phyloP scores from a whole-genome alignment of 23 tunicate species.

The Ciona savignyi region DNA sequence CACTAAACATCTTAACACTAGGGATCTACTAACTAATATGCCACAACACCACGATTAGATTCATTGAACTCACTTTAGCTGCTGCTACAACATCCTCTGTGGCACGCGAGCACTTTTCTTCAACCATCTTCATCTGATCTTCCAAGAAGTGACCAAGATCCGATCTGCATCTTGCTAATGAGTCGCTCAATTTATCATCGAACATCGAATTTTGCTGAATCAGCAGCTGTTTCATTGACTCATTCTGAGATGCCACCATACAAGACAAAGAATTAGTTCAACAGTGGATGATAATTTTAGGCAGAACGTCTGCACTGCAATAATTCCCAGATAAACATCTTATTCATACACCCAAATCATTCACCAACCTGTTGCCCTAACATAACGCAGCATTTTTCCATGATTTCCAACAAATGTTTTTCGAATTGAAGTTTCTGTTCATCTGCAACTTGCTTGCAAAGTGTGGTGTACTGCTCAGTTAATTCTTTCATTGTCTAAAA shows the following conservation, averaged over 20 bases:
- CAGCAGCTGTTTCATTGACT: background rate
- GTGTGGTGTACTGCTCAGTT: slow-evolving; percentile 7
- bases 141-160: background rate
- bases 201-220: background rate
- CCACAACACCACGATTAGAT: too few species aligned
- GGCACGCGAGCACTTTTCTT: background rate
- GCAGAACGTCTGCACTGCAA: too few species aligned
- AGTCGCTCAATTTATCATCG: background rate
- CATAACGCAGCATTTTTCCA: slow-evolving; percentile 3
- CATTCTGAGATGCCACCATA: background rate
- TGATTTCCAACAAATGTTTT: slow-evolving; percentile 8
- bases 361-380: slow-evolving; percentile 1
- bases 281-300: too few species aligned
- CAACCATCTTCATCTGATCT: background rate
- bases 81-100: background rate
- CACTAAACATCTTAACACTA: too few species aligned
- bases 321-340: too few species aligned
- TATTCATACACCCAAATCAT: too few species aligned
- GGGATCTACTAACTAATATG: too few species aligned
- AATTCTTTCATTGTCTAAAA: slow-evolving; percentile 10
- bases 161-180: background rate
- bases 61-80: too few species aligned
- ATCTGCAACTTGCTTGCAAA: slow-evolving; percentile 4
- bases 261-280: too few species aligned
- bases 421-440: slow-evolving; percentile 12